Evolutionary conservation across 2,888 invertebrate species (phyloP).

Genomic region (Zhuqinia jingwanae): DNA sequence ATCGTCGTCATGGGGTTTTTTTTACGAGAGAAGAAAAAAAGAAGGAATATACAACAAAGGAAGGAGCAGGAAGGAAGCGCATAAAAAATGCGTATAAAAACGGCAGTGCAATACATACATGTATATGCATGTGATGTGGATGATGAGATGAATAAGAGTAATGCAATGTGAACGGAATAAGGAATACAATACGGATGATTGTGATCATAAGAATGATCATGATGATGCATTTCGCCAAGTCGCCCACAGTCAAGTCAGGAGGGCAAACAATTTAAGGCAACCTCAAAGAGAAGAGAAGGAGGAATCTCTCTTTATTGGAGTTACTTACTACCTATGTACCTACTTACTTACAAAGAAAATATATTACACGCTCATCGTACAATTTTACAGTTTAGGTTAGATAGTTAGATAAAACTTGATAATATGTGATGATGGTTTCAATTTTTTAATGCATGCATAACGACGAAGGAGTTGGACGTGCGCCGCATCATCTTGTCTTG

Average conservation of each 20-base stretch:
- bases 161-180: background rate
- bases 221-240: conserved; percentile 18
- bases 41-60: conserved; percentile 8
- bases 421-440: too few species aligned
- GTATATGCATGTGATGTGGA: too few species aligned
- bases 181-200: too few species aligned
- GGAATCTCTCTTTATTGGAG: conserved; percentile 5
- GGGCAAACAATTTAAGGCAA: conserved; percentile 43
- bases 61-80: conserved; percentile 59
- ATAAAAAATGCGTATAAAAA: conserved; percentile 57
- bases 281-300: conserved; percentile 17
- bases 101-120: background rate
- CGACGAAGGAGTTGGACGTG: conserved; percentile 21
- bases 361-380: too few species aligned
- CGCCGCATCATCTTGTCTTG: conserved; percentile 5
- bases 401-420: too few species aligned
- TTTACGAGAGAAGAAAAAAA: conserved; percentile 17
- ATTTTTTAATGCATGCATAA: background rate
- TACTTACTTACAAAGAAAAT: background rate
- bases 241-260: conserved; percentile 33
- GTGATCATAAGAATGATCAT: background rate
- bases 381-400: too few species aligned
- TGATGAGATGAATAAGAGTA: background rate
- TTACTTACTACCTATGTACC: background rate
- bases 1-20: conserved; percentile 28